Evolutionary conservation across 2,888 invertebrate species (phyloP), one percentile per base, ranked within the genome.

Genomic region (Corbicula japonica): DNA sequence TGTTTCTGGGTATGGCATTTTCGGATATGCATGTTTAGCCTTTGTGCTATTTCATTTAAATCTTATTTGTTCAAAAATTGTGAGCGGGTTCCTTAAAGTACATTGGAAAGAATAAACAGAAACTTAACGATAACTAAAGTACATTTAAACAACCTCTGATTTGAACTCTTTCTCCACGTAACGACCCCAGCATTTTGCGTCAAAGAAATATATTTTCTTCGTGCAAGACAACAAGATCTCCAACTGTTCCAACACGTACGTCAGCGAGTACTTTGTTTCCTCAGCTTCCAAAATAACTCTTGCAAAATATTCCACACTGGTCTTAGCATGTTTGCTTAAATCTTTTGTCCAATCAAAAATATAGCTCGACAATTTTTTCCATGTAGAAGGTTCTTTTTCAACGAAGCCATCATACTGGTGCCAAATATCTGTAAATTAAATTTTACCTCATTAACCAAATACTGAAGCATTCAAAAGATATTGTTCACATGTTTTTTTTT

Each of bases 321-420:
- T 50, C 26, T 50, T 50, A 23, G 50, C 50, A 50, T 50, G 50
- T 26, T 50, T 50, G 23, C 23, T 50, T 28, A 50, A 26, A 10
- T 50, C 50, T 23, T 23, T 26, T 28, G 26, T 50, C 50, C 50
- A 50, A n/a, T 23, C 23, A 26, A 26, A 50, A 4, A 50, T 23
- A 15, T 26, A 50, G 15, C 23, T 26, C 2, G 50, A 50, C 10
- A 50, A 6, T 50, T 28, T 50, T 26, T 66, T 52, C 50, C 56
- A 63, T 44, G 44, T 56, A 44, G 56, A 41, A 28, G 61, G 74
- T 46, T 73, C 52, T 34, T 41, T 69, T 21, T 73, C 54, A 15
- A 73, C 34, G 30, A 76, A 34, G n/a, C 80, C 80, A 70, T 76
- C 80, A 76, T 58, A 80, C 54, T 74, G 76, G n/a, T 80, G 69